These are phyloP conservation scores for Pristionchus maxplancki DNA, from an alignment of 2,888 invertebrate genomes.

Conservation along the genomic window DNA sequence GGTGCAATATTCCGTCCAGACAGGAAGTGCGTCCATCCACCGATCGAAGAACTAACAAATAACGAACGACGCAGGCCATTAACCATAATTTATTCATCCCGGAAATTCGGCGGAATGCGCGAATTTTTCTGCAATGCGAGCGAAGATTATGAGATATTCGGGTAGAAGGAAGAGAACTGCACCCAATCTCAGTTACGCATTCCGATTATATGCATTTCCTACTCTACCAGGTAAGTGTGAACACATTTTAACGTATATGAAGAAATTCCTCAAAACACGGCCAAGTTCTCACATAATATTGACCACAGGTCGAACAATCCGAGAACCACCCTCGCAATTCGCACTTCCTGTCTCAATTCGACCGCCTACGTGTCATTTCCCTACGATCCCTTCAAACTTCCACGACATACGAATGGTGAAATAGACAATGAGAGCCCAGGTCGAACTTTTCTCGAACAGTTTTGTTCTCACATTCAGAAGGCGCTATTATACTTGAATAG, in stretches of 20 bases:
- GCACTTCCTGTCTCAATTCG: neutral
- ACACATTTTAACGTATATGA: too few species aligned
- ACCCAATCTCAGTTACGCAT: too few species aligned
- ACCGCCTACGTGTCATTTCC: neutral
- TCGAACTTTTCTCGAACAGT: neutral
- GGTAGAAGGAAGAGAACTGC: neutral
- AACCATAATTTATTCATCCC: neutral
- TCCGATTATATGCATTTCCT: too few species aligned
- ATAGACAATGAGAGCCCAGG: neutral
- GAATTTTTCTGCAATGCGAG: neutral
- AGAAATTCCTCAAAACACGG: too few species aligned
- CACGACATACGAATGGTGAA: neutral
- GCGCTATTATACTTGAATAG: neutral
- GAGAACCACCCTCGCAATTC: neutral
- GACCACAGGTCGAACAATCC: neutral
- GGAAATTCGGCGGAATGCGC: constrained; percentile 8
- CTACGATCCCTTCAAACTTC: neutral
- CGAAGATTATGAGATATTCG: neutral
- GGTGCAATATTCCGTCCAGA: neutral
- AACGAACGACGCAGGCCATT: neutral
- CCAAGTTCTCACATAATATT: too few species aligned
- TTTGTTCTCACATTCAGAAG: neutral
- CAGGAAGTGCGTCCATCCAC: neutral
- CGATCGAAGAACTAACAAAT: neutral
- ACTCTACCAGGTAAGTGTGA: too few species aligned